Conservation (phyloP, 2,797 vertebrate genomes). For the Eutrigla gurnardus region DNA sequence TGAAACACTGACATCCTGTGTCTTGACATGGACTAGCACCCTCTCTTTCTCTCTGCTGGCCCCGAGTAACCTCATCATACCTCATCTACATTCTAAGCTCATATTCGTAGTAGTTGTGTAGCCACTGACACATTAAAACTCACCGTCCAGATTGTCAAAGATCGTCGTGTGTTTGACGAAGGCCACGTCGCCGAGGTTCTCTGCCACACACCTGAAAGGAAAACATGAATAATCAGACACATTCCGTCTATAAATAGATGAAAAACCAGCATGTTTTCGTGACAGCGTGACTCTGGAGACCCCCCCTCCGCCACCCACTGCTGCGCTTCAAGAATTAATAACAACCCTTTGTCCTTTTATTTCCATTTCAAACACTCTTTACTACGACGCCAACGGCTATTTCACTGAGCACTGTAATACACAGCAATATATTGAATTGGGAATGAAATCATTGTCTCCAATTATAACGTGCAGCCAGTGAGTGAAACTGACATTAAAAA, state of each 20-base stretch:
- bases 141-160: conserved; percentile 85
- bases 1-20: conserved; percentile 82
- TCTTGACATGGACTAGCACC: conserved; percentile 44
- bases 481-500: conserved; percentile 20
- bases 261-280: conserved; percentile 17
- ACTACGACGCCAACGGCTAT: conserved; percentile 11
- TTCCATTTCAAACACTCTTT: conserved; percentile 30
- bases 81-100: neutral
- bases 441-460: conserved; percentile 11
- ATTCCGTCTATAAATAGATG: conserved; percentile 13
- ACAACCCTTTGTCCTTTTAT: conserved; percentile 28
- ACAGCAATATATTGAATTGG: neutral
- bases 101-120: neutral
- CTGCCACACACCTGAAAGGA: conserved; percentile 83
- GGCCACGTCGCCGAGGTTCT: conserved; percentile 87
- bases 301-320: conserved; percentile 19
- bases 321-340: conserved; percentile 33
- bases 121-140: conserved; percentile 36
- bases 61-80: neutral
- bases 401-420: conserved; percentile 24
- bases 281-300: conserved; percentile 27
- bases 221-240: conserved; percentile 6
- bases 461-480: conserved; percentile 18
- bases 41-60: neutral
- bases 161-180: conserved; percentile 87